Percentiles rank a stretch among this genome's conserved stretches.
These are phyloP conservation scores for Agapetus fuscipes DNA, from an alignment of 2,888 invertebrate genomes.

Conservation along the genomic window DNA sequence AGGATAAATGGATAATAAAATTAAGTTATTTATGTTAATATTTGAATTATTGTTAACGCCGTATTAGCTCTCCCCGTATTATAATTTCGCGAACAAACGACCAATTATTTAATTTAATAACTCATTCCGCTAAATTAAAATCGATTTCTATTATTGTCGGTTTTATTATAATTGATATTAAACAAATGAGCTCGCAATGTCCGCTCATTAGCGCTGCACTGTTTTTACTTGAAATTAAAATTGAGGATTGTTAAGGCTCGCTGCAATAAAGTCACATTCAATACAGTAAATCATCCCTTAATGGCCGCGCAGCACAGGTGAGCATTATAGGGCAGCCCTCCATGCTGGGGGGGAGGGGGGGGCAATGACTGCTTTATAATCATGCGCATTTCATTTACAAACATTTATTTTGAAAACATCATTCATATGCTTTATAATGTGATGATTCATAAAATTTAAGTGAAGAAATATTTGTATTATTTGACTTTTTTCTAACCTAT, in stretches of 20 bases:
- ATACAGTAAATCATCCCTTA: too few relatives aligned
- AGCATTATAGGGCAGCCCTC: too few relatives aligned
- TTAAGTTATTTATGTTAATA: constrained; percentile 11
- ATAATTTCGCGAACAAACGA: constrained; percentile 16
- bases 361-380: too few relatives aligned
- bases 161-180: constrained; percentile 19
- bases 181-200: constrained; percentile 16
- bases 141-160: constrained; percentile 12
- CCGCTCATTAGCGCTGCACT: constrained; percentile 4
- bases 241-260: not conserved
- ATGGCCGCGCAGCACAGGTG: too few relatives aligned
- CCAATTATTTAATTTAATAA: constrained; percentile 17
- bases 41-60: constrained; percentile 12
- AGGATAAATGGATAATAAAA: not conserved
- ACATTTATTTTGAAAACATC: too few relatives aligned
- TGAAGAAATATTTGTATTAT: too few relatives aligned
- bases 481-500: too few relatives aligned
- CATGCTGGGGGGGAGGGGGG: too few relatives aligned
- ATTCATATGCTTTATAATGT: too few relatives aligned
- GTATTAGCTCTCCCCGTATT: constrained; percentile 8
- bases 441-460: too few relatives aligned
- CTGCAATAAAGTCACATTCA: not conserved
- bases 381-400: too few relatives aligned
- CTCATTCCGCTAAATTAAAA: constrained; percentile 11
- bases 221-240: constrained; percentile 2